Base-by-base conservation (phyloP, 2,797 vertebrate genomes). In the Xerus rutilus region DNA sequence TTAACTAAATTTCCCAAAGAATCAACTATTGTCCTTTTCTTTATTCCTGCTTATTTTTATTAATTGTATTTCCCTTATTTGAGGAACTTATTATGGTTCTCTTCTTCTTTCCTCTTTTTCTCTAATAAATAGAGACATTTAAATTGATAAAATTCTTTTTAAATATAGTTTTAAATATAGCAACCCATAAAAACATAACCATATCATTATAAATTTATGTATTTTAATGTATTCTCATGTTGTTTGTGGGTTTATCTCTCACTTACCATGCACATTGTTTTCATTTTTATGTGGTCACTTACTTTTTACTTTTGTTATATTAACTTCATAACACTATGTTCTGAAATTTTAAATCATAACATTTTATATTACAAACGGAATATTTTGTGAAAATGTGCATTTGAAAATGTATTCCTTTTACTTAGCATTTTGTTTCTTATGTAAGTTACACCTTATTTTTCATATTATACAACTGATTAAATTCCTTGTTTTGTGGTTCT, bases 31-130 rank as follows among this genome's bases (percentile, higher is more conserved):
- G 5, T 39, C n/a, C 67, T 69, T 47, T 83, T 78, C 52, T 43
- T 79, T 76, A 57, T 77, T 91, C 85, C 73, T 95, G 62, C 4
- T 91, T 91, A 84, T 59, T 92, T 92, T 86, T 82, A 94, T 82
- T 85, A 85, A 88, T 13, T 76, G 3, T 43, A 88, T 43, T 73
- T 77, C 72, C 64, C 30, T 47, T 77, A 32, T 47, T 17, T 39
- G 47, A 13, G 23, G 30, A 11, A 73, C 25, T 45, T 64, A 47
- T 25, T n/a, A 82, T 3, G 45, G 14, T 54, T 85, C 39, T 59
- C 0, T 23, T 79, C 52, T 85, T 79, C 23, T 73, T 78, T 78
- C 74, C 49, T 45, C 78, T 32, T 86, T 54, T n/a, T 90, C 20
- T 86, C 18, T 88, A 72, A 45, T 43, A 81, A 76, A 89, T 32